Percentiles rank a stretch among this genome's conserved stretches.
Conservation (phyloP, 2,113 vertebrate species). For the Pangasianodon hypophthalmus region DNA sequence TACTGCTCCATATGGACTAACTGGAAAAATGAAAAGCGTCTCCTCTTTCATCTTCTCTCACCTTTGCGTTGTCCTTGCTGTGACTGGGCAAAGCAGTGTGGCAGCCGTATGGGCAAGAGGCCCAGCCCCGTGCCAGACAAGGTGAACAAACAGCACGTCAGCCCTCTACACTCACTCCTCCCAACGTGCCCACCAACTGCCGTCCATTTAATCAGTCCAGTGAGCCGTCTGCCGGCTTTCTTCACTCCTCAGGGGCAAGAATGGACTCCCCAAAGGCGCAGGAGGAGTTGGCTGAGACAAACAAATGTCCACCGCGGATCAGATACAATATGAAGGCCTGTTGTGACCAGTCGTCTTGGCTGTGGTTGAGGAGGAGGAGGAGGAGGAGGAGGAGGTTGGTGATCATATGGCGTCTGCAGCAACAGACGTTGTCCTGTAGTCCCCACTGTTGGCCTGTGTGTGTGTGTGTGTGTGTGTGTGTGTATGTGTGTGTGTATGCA, state of each 20-base stretch:
- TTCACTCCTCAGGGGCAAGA: constrained; percentile 7
- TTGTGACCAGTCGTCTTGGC: constrained; percentile 6
- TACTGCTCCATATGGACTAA: constrained; percentile 13
- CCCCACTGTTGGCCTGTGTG: background rate
- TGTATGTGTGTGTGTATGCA: background rate
- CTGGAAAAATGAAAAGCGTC: background rate
- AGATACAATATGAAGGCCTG: constrained; percentile 17
- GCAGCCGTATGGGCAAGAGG: background rate
- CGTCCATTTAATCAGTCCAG: constrained; percentile 20
- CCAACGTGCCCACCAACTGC: constrained; percentile 36
- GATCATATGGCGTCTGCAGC: constrained; percentile 44
- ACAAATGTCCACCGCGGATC: background rate
- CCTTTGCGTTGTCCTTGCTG: background rate
- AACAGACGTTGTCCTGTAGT: constrained; percentile 36
- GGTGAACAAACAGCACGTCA: background rate
- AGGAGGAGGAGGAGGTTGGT: background rate
- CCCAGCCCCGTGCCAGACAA: background rate
- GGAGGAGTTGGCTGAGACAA: background rate
- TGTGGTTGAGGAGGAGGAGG: background rate
- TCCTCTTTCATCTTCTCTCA: constrained; percentile 8
- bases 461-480: background rate
- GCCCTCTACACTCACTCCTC: constrained; percentile 6
- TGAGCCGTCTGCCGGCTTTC: constrained; percentile 16
- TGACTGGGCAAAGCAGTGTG: background rate
- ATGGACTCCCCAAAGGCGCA: background rate